phyloP scores from a whole-genome alignment of 2,113 vertebrate genomes.

The Lonchura striata region DNA sequence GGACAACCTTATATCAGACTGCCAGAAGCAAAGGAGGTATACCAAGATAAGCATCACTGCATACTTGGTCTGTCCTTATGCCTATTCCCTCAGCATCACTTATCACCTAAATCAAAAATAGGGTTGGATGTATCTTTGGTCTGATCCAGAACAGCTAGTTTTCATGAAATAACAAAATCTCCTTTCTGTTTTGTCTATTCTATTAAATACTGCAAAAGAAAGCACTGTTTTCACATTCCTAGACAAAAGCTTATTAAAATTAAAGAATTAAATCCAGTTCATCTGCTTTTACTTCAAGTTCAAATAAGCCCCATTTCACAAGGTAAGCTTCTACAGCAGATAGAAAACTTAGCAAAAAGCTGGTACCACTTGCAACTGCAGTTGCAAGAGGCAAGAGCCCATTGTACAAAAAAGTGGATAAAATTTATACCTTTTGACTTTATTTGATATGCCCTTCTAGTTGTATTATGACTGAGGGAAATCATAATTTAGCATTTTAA shows the following conservation, averaged over 20 bases:
- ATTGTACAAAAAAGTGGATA: not conserved
- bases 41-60: not conserved
- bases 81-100: not conserved
- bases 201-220: slow-evolving; percentile 29
- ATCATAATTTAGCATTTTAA: not conserved
- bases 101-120: slow-evolving; percentile 43
- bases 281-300: slow-evolving; percentile 25
- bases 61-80: not conserved
- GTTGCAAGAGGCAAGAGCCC: not conserved
- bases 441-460: not conserved
- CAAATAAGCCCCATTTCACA: not conserved
- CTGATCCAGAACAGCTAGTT: slow-evolving; percentile 41
- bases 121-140: not conserved
- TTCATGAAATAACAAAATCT: slow-evolving; percentile 33
- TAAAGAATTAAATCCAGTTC: slow-evolving; percentile 50
- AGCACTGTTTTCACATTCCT: slow-evolving; percentile 41
- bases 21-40: slow-evolving; percentile 5
- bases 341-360: not conserved
- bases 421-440: not conserved
- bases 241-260: slow-evolving; percentile 23
- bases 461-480: not conserved
- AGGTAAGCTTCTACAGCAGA: not conserved
- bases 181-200: slow-evolving; percentile 40
- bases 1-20: not conserved
- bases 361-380: not conserved